Base-by-base conservation (phyloP, 2,797 vertebrate species). In the Acanthopagrus latus region DNA sequence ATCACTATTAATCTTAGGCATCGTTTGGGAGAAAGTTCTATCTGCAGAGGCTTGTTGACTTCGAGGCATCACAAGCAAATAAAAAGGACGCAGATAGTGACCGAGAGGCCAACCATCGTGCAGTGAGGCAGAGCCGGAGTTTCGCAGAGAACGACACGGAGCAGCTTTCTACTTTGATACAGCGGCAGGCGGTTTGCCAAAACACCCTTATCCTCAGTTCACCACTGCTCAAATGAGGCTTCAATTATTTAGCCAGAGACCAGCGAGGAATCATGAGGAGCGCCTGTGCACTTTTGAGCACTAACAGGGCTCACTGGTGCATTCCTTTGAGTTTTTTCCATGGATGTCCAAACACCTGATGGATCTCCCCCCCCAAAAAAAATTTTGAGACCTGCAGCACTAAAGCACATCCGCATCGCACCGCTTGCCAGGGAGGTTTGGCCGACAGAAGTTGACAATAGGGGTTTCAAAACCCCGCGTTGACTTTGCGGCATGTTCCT, bases 241-340 rank as follows among this genome's bases (percentile, higher is more conserved):
- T 89, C 74, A 80, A 54, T 86, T 88, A 90, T 90, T 91, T 74
- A 88, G 67, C 77, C 62, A 17, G 48, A 82, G 74, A 83, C 70
- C 83, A 76, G 52, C 7, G 33, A 78, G 63, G 57, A 79, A 63
- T 74, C 59, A 60, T 13, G 57, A 84, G 55, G 69, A 68, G 82
- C 78, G 47, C 43, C 58, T 68, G 72, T 52, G 68, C 56, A 70
- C 50, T 67, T 78, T 78, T 62, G 9, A 59, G 57, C 23, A n/a
- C 48, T 54, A 78, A 85, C 21, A 43, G 38, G 43, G n/a, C 23
- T 68, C 64, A 20, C 52, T 43, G 33, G 5, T 16, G 51, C 64
- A 33, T 59, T 63, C 51, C 27, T 65, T 12, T 2, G 1, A 33
- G 23, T 58, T 66, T 38, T 38, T 69, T 47, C 11, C 16, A 72